A percentile compares a stretch with the other conserved stretches of the same genome.
Evolutionary conservation across 2,888 invertebrate genomes (phyloP).

Genomic region (Cephus pulcher): DNA sequence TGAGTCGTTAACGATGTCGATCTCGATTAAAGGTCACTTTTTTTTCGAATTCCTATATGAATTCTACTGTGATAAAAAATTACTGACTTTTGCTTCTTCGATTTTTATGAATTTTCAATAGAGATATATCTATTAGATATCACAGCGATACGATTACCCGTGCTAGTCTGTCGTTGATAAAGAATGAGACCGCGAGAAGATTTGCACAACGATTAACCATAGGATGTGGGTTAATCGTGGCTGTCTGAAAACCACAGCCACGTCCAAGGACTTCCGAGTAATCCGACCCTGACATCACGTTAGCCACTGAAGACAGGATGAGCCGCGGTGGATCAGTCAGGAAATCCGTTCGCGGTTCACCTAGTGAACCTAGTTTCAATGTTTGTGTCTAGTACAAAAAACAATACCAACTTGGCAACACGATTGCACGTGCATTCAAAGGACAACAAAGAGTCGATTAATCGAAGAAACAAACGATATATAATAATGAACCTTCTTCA

Average conservation of each 20-base stretch:
- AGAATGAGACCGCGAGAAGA: not conserved
- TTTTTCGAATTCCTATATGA: not conserved
- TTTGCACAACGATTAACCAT: not conserved
- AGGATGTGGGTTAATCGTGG: conserved; percentile 11
- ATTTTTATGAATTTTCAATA: not conserved
- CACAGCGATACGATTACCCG: not conserved
- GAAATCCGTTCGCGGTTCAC: not conserved
- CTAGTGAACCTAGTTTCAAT: not conserved
- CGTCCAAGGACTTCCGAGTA: conserved; percentile 30
- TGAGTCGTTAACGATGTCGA: not conserved
- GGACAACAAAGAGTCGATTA: not conserved
- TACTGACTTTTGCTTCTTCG: not conserved
- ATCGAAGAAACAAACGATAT: not conserved
- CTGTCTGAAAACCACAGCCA: conserved; percentile 23
- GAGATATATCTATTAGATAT: not conserved
- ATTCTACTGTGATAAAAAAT: not conserved
- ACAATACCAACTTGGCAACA: not conserved
- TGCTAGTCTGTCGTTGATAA: not conserved
- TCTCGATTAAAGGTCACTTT: not conserved
- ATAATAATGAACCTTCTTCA: not conserved
- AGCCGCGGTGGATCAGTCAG: not conserved
- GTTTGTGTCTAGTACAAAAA: not conserved
- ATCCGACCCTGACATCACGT: conserved; percentile 22
- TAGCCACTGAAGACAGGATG: not conserved
- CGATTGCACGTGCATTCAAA: not conserved